Base-by-base conservation (phyloP, 2,113 vertebrate species). In the Notiomystis cincta region DNA sequence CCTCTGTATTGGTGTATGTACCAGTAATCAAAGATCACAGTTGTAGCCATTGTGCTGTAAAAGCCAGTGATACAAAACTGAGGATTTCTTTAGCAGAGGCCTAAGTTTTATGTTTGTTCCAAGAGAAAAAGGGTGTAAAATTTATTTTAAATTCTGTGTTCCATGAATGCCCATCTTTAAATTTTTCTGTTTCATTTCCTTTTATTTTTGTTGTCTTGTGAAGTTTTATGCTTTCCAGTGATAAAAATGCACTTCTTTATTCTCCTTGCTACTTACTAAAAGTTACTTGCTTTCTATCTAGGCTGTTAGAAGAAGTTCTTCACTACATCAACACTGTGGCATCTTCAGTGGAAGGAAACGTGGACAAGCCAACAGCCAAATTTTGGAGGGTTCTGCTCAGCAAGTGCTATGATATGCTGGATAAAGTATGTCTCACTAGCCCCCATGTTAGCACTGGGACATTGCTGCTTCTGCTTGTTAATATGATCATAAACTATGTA, bases 351-450 rank as follows among this genome's bases (percentile, higher is more conserved):
- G 99, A 99, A 97, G 97, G 97, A 72, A 99, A 99, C 3, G 93
- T 98, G 2, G 98, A 99, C 94, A 98, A 98, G 82, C 97, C 98
- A 47, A 99, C 98, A 0, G 98, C 98, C 45, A 99, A 99, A 97
- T 99, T 99, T 84, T 99, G 99, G 99, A 98, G 99, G 56, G 99
- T 98, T 27, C 98, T 99, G 60, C 98, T 99, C 45, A 99, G 98
- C 66, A 99, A 99, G 90, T 96, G 98, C 28, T 99, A 99, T 5
- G 99, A 99, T 54, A 89, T 99, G 76, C 96, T 99, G 76, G 99
- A 99, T 72, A 99, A 99, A 97, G 99, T 99, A 87, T 28, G 97
- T 92, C 30, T 91, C 35, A 11, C 60, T 67, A 70, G 50, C 4
- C 25, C 5, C 58, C 16, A 4, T 21, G 11, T 37, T 84, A 93